Percentiles rank a stretch among this genome's conserved stretches.
Conservation (phyloP, 2,888 invertebrate species). For the Cephus sareptanus region DNA sequence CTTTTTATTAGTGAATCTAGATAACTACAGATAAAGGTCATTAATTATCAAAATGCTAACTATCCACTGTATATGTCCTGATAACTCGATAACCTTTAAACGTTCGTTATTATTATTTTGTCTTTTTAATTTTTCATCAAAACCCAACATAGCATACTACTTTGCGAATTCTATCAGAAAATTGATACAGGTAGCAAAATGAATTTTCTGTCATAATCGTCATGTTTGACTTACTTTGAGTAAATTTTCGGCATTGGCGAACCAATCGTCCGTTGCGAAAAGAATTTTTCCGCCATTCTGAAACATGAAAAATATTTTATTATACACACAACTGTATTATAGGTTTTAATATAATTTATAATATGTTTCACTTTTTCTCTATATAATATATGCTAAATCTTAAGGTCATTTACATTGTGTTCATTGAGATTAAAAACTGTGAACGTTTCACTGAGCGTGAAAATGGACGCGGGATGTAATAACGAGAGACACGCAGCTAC, state of each 20-base stretch:
- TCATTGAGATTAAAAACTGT: neutral
- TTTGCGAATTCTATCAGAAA: neutral
- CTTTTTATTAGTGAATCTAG: neutral
- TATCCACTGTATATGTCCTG: neutral
- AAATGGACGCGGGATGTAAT: neutral
- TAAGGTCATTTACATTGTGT: neutral
- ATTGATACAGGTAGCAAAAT: neutral
- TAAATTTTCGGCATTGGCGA: constrained; percentile 73
- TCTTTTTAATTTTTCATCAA: neutral
- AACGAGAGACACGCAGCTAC: neutral
- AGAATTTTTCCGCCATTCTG: constrained; percentile 72
- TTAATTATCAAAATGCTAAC: too few species aligned
- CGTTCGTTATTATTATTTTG: too few species aligned
- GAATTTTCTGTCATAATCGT: neutral
- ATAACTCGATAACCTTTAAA: neutral
- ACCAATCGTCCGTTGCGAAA: constrained; percentile 75
- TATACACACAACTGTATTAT: neutral
- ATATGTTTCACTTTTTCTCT: constrained; percentile 10
- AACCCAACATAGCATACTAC: neutral
- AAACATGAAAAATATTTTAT: constrained; percentile 19
- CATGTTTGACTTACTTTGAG: constrained; percentile 55
- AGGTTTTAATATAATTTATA: neutral
- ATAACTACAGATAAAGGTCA: neutral
- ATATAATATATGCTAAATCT: constrained; percentile 2
- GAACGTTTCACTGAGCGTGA: neutral